Evolutionary conservation across 2,113 vertebrate genomes (phyloP).

Genomic region (Pachycephala philippinensis): DNA sequence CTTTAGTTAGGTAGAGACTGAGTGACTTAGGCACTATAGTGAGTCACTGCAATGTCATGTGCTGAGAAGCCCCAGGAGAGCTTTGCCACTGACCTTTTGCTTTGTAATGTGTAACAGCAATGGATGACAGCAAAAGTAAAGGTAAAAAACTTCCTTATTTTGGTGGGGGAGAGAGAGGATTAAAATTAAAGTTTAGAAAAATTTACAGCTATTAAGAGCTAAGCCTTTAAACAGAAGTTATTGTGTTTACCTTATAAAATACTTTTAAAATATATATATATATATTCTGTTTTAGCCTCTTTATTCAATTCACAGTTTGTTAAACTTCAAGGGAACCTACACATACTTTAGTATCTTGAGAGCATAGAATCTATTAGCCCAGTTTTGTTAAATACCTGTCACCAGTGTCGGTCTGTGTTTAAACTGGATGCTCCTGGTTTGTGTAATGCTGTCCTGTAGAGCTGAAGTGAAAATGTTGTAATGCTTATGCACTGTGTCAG

Average conservation of each 20-base stretch:
- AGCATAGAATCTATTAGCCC: neutral
- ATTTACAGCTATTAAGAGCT: neutral
- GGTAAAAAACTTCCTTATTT: slow-evolving; percentile 32
- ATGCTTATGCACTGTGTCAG: neutral
- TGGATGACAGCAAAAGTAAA: slow-evolving; percentile 33
- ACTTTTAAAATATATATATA: neutral
- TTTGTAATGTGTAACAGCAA: slow-evolving; percentile 15
- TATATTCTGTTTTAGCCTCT: neutral
- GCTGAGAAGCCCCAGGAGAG: neutral
- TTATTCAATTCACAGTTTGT: neutral
- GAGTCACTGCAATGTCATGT: slow-evolving; percentile 64
- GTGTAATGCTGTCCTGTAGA: neutral
- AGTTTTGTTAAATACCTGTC: neutral
- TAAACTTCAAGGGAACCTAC: neutral
- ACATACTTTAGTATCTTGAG: neutral
- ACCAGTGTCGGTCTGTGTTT: neutral
- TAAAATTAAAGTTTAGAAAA: neutral
- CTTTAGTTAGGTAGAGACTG: slow-evolving; percentile 29
- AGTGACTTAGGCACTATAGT: neutral
- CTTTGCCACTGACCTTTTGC: slow-evolving; percentile 7
- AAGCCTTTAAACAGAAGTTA: neutral
- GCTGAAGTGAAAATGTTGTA: neutral
- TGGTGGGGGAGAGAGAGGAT: neutral
- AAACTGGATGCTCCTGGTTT: neutral
- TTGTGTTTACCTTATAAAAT: neutral